Evolutionary conservation across 2,113 vertebrate genomes (phyloP).

Genomic region (Perca schrenkii): DNA sequence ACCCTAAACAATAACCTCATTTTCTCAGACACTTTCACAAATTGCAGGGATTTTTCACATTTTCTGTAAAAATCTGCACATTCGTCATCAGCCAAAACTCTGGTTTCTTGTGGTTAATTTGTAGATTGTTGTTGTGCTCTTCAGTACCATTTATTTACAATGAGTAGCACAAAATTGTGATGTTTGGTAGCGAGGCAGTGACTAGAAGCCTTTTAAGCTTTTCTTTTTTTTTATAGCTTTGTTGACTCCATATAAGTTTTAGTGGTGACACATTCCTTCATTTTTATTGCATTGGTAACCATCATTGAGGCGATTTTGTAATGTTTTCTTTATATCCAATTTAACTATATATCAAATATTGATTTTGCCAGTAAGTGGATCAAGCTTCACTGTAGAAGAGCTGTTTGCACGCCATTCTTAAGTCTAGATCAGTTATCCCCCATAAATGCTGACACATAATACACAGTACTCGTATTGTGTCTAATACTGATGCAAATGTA

Average conservation of each 20-base stretch:
- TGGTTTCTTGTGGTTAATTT: constrained; percentile 64
- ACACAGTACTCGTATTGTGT: constrained; percentile 72
- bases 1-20: constrained; percentile 49
- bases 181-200: constrained; percentile 61
- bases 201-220: constrained; percentile 54
- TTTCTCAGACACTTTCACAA: constrained; percentile 52
- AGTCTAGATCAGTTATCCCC: constrained; percentile 54
- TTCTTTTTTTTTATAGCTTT: constrained; percentile 56
- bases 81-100: constrained; percentile 63
- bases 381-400: constrained; percentile 60
- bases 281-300: constrained; percentile 47
- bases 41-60: constrained; percentile 73
- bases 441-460: constrained; percentile 72
- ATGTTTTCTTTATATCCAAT: constrained; percentile 51
- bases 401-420: constrained; percentile 66
- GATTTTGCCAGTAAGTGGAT: constrained; percentile 61
- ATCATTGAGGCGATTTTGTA: constrained; percentile 36
- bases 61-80: constrained; percentile 50
- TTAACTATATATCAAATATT: constrained; percentile 52
- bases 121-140: constrained; percentile 47
- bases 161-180: constrained; percentile 67
- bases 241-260: constrained; percentile 65
- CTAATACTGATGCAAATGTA: constrained; percentile 80
- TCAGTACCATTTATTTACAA: constrained; percentile 52
- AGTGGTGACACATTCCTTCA: constrained; percentile 74